Evolutionary conservation across 2,113 vertebrate genomes (phyloP), one percentile per base, ranked within the genome.

Genomic region (Lutjanus erythropterus): DNA sequence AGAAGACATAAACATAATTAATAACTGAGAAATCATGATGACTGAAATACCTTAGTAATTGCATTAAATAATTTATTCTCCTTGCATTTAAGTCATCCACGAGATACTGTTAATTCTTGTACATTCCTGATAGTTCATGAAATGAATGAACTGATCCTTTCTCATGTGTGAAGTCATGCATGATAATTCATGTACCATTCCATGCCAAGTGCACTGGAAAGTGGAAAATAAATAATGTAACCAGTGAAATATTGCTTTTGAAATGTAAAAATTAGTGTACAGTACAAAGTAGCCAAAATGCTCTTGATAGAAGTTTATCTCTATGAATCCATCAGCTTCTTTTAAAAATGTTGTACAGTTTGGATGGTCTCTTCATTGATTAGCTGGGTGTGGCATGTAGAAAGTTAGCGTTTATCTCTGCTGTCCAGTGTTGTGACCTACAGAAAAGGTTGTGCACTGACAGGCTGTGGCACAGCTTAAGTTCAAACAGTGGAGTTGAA

Each of bases 401-500:
- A 68, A 60, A 61, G 15, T 4, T 9, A 56, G 52, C n/a, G 14
- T 31, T 71, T 46, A 10, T 6, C 12, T 69, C 53, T 50, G 66
- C 37, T 31, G 21, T 66, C 23, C 16, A 12, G 42, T 75, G 33
- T 73, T 60, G 50, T 41, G 37, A 68, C 64, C 41, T 6, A 18
- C 44, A 9, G 60, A 46, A 18, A 23, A 11, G 42, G 41, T 19
- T 25, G 50, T 31, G 61, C 49, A 12, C 61, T 21, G 62, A 60
- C 50, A 53, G 65, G 35, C 49, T 64, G 74, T 2, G 59, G 60
- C 61, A 58, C 66, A 44, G 71, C 78, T 60, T 27, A 42, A 37
- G 58, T 61, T 81, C 6, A 35, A 80, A 76, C 72, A 69, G 75
- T 60, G 53, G 76, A 69, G 47, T 62, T 27, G 60, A 93, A 91